Evolutionary conservation across 2,113 vertebrate species (phyloP), one percentile per base, ranked within the genome.

Genomic region (Lophochroa leadbeateri): DNA sequence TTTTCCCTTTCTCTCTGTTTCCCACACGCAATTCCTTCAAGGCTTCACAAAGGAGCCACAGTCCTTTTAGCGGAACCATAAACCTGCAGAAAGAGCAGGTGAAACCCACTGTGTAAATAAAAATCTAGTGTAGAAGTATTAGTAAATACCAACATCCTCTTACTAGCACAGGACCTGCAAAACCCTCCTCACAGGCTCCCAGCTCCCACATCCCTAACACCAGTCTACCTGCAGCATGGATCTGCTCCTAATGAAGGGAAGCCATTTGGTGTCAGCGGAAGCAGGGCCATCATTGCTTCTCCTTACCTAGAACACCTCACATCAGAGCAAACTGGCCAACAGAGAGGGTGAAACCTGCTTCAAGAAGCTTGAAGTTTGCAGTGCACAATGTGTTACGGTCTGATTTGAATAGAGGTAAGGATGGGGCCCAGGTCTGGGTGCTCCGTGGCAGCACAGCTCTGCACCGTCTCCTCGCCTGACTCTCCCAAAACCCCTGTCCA

Each of bases 301-400:
- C 24, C 61, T 69, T 0, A 0, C 33, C 33, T 9, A 25, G 70
- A 29, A 68, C 17, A 39, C 10, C 35, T 57, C 12, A n/a, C 27
- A 67, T 47, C 35, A 33, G 35, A 44, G 67, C 15, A 64, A 84
- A 57, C 7, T 17, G 49, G 37, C 37, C 53, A 55, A 13, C 0
- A 3, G 24, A 17, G 50, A 33, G 20, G 12, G 9, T 39, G 58
- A 69, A 50, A 35, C 1, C 2, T 16, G 69, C 46, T 67, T 77
- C 19, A 35, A 53, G 18, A 28, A 41, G 31, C 43, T 46, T 37
- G 24, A 58, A 58, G 29, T 67, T 68, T 61, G n/a, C 58, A 77
- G 47, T 0, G 2, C 9, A 5, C 0, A 0, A 9, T 64, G 55
- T 7, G 10, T 68, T 89, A 50, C 17, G 6, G 39, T 39, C 74